Percentiles rank a stretch among this genome's conserved stretches.
Evolutionary conservation across 2,797 vertebrate genomes (phyloP).

Genomic region (Sebastes ruberrimus): DNA sequence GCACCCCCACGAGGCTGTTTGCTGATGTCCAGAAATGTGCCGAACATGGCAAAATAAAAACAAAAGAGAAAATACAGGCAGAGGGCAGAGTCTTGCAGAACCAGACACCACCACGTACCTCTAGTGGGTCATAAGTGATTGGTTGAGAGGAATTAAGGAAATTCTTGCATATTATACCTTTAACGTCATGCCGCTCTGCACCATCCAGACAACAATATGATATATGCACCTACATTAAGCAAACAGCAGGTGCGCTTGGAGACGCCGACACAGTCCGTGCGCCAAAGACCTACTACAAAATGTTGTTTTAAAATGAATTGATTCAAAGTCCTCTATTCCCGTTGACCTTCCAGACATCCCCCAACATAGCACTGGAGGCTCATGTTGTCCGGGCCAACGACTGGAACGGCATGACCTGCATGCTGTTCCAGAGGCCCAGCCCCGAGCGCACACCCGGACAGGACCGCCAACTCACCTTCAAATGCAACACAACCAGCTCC

Average conservation of each 20-base stretch:
- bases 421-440: conserved; percentile 90
- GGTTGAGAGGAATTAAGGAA: too few relatives aligned
- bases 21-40: too few relatives aligned
- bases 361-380: conserved; percentile 95
- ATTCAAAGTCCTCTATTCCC: background rate
- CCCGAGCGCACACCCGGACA: conserved; percentile 82
- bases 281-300: background rate
- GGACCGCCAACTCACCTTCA: conserved; percentile 95
- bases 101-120: too few relatives aligned
- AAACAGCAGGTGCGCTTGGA: background rate
- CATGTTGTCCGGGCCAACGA: conserved; percentile 88
- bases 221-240: background rate
- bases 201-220: background rate
- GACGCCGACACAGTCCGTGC: background rate
- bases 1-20: too few relatives aligned
- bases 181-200: background rate
- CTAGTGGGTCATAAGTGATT: too few relatives aligned
- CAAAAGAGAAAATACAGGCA: too few relatives aligned
- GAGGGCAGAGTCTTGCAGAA: too few relatives aligned
- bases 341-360: conserved; percentile 86
- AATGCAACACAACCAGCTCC: conserved; percentile 93
- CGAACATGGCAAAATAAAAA: too few relatives aligned
- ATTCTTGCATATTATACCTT: background rate
- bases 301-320: background rate
- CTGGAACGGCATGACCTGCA: conserved; percentile 97